phyloP scores from a whole-genome alignment of 2,113 vertebrate species.

The Reinhardtius hippoglossoides region DNA sequence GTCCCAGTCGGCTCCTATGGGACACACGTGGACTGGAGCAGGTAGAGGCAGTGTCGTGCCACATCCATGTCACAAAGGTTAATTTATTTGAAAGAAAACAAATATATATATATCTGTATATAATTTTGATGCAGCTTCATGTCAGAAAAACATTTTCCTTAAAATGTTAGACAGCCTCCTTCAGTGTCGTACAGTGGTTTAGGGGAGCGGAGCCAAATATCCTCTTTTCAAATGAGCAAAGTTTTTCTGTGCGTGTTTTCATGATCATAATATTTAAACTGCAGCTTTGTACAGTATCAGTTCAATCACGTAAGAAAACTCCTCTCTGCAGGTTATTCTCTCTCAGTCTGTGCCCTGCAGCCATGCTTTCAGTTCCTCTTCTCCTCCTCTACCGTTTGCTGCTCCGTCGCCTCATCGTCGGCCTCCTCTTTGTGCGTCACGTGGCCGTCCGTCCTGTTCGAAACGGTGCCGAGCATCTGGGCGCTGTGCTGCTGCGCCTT shows the following conservation, averaged over 20 bases:
- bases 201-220: neutral
- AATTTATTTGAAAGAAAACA: too few relatives aligned
- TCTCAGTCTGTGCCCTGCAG: constrained; percentile 4
- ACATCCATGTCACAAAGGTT: too few relatives aligned
- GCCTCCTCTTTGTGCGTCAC: constrained; percentile 75
- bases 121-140: too few relatives aligned
- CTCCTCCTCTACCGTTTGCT: constrained; percentile 65
- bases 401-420: constrained; percentile 71
- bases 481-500: constrained; percentile 98
- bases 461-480: constrained; percentile 91
- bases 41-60: too few relatives aligned
- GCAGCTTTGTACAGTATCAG: neutral
- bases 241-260: neutral
- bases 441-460: constrained; percentile 67
- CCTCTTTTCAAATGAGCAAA: neutral
- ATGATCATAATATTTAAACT: neutral
- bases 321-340: neutral
- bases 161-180: too few relatives aligned
- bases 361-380: constrained; percentile 32
- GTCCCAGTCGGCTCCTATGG: neutral
- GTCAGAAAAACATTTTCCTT: too few relatives aligned
- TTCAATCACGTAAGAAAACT: neutral
- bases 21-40: too few relatives aligned
- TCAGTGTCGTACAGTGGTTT: neutral
- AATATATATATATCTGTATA: too few relatives aligned